A percentile compares a stretch with the other conserved stretches of the same genome.
Evolutionary conservation across 1,140 invertebrate genomes (phyloP).

Genomic region (Saccostrea echinata): DNA sequence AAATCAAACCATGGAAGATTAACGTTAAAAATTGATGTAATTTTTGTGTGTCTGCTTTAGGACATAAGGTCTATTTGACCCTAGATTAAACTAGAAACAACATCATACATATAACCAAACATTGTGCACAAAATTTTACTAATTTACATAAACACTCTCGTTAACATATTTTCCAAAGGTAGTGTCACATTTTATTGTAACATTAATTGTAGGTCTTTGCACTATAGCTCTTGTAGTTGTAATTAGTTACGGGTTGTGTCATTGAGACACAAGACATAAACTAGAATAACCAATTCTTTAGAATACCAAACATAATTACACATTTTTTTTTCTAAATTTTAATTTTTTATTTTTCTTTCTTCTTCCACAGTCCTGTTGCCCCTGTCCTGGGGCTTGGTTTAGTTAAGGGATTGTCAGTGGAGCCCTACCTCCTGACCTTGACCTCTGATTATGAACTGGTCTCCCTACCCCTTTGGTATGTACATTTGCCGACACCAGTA

Average conservation of each 20-base stretch:
- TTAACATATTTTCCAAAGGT: conserved; percentile 4
- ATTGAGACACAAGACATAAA: not conserved
- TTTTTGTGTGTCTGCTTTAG: not conserved
- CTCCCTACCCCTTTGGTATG: conserved; percentile 78
- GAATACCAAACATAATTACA: not conserved
- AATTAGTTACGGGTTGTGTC: not conserved
- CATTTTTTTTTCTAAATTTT: not conserved
- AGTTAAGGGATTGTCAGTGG: conserved; percentile 67
- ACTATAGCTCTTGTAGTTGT: not conserved
- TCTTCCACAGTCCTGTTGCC: conserved; percentile 69
- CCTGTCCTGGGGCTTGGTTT: conserved; percentile 76
- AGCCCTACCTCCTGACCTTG: conserved; percentile 72
- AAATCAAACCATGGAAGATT: not conserved
- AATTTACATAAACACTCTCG: not conserved
- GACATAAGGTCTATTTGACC: not conserved
- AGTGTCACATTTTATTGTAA: conserved; percentile 1
- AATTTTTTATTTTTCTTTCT: not conserved
- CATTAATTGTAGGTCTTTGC: not conserved
- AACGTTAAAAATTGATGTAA: not conserved
- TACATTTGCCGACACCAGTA: conserved; percentile 29
- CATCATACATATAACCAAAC: not conserved
- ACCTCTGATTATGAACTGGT: conserved; percentile 75
- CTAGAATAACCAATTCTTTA: not conserved
- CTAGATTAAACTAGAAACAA: not conserved
- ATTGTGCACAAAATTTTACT: not conserved